phyloP scores from a whole-genome alignment of 1,140 invertebrate genomes.

The silkworm (Bombyx mori) region DNA sequence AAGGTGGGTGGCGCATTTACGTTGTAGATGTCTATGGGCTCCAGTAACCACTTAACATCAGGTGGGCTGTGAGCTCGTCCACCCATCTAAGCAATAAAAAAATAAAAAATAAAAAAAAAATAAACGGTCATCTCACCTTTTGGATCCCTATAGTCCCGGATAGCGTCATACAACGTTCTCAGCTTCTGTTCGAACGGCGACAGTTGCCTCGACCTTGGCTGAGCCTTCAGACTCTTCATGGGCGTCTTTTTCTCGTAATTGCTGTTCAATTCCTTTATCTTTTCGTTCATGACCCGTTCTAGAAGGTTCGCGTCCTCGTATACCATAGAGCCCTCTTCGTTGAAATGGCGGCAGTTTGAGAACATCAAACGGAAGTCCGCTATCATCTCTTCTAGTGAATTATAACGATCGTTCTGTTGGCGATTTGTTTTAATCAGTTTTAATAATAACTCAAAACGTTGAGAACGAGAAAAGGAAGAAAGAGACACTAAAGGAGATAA shows the following conservation, averaged over 20 bases:
- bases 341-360: constrained; percentile 94
- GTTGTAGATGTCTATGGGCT: no score
- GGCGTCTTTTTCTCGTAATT: constrained; percentile 37
- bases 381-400: constrained; percentile 73
- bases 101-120: background rate
- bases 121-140: constrained; percentile 72
- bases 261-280: constrained; percentile 79
- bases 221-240: constrained; percentile 35
- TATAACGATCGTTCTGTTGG: constrained; percentile 73
- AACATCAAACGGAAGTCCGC: constrained; percentile 89
- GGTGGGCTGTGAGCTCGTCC: no score
- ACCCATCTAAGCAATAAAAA: no score
- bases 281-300: constrained; percentile 88
- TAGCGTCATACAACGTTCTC: constrained; percentile 89
- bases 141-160: constrained; percentile 90
- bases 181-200: constrained; percentile 82
- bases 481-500: no score
- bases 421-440: no score
- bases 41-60: no score
- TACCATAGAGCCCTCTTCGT: constrained; percentile 95
- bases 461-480: no score
- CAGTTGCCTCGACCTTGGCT: constrained; percentile 42
- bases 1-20: no score
- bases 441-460: no score
- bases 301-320: constrained; percentile 94